These are phyloP conservation scores for Caretta caretta DNA, from an alignment of 2,113 vertebrate genomes.

Conservation along the genomic window DNA sequence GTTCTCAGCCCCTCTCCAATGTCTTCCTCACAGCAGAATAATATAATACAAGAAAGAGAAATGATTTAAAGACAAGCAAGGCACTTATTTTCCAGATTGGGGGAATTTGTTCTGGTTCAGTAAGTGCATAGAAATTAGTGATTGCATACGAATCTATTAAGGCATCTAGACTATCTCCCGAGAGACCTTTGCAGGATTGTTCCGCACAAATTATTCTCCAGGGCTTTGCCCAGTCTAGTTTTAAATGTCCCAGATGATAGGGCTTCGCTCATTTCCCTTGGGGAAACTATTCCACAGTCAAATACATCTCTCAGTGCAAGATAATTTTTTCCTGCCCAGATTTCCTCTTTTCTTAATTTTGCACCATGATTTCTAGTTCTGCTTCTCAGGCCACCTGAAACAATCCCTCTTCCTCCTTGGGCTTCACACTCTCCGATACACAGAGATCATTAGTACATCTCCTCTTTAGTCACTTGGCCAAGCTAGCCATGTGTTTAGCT, in stretches of 20 bases:
- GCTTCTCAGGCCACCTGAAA: constrained; percentile 27
- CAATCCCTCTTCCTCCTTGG: constrained; percentile 39
- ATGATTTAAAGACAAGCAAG: background rate
- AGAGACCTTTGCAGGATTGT: constrained; percentile 53
- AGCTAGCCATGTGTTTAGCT: constrained; percentile 68
- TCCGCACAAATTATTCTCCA: constrained; percentile 43
- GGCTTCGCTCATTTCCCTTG: constrained; percentile 42
- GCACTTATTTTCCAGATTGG: constrained; percentile 54
- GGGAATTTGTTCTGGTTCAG: constrained; percentile 63
- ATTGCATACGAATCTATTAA: constrained; percentile 66
- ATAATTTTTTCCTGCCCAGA: background rate
- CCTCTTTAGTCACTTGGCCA: constrained; percentile 65
- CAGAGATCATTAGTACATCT: constrained; percentile 64
- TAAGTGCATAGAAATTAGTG: constrained; percentile 55
- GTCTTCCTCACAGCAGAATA: constrained; percentile 24
- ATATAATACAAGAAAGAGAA: constrained; percentile 38
- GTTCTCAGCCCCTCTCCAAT: background rate
- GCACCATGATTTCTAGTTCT: background rate
- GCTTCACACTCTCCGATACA: background rate
- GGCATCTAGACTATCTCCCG: constrained; percentile 59
- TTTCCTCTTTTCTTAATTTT: constrained; percentile 1
- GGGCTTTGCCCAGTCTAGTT: constrained; percentile 63
- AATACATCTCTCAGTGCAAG: constrained; percentile 8
- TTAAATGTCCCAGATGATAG: constrained; percentile 56
- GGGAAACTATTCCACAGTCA: constrained; percentile 36